Conservation (phyloP, 2,113 vertebrate species). For the Marcusenius ussheri region DNA sequence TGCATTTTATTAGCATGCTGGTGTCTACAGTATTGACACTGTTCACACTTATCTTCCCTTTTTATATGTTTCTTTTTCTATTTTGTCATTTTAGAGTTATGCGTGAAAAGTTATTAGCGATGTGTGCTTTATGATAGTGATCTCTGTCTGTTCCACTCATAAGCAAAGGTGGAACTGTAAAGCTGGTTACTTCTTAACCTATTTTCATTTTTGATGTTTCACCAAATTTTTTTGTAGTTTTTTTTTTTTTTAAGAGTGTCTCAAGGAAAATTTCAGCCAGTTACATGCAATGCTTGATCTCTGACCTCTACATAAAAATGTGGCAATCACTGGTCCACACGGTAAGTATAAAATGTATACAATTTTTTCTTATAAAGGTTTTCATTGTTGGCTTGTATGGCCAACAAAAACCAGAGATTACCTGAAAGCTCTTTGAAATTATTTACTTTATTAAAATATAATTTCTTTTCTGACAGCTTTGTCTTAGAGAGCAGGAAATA, state of each 20-base stretch:
- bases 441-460: neutral
- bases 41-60: neutral
- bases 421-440: neutral
- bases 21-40: neutral
- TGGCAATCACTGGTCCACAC: neutral
- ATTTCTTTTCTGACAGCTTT: neutral
- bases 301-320: neutral
- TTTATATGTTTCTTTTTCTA: neutral
- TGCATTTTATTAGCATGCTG: neutral
- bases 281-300: neutral
- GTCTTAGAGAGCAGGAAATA: neutral
- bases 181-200: neutral
- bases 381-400: neutral
- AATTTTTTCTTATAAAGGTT: neutral
- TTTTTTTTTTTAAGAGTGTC: neutral
- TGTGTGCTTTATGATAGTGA: neutral
- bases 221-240: neutral
- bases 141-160: neutral
- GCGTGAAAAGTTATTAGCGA: neutral
- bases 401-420: neutral
- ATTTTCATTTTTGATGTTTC: neutral
- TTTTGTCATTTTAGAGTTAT: neutral
- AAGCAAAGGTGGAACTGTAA: neutral
- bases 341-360: neutral
- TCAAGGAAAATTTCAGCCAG: neutral